Percentiles rank a stretch among this genome's conserved stretches.
Evolutionary conservation across 2,888 invertebrate genomes (phyloP).

Genomic region (Chymomyza amoena): DNA sequence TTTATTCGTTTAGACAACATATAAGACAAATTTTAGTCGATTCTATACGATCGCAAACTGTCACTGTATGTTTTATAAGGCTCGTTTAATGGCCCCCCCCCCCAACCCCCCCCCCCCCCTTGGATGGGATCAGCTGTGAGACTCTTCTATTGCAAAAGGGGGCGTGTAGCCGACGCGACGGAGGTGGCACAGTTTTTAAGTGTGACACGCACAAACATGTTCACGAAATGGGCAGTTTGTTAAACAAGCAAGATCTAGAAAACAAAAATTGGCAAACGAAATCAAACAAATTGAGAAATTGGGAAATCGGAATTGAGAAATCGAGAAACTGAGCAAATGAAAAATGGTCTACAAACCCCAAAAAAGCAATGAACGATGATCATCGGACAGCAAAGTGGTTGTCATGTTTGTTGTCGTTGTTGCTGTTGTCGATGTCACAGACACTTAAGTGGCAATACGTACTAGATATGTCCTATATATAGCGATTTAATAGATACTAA

Average conservation of each 20-base stretch:
- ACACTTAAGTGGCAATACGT: background rate
- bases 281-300: constrained; percentile 58
- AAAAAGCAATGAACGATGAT: background rate
- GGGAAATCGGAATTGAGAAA: background rate
- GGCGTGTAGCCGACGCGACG: too few species aligned
- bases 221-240: background rate
- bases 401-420: background rate
- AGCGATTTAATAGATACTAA: too few species aligned
- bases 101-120: too few species aligned
- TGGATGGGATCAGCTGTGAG: background rate
- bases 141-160: background rate
- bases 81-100: background rate
- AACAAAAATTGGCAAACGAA: constrained; percentile 31
- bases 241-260: background rate
- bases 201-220: background rate
- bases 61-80: background rate
- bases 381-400: background rate
- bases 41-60: background rate
- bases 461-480: too few species aligned
- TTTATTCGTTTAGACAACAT: background rate
- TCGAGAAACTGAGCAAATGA: background rate
- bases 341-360: background rate
- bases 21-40: background rate
- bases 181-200: background rate
- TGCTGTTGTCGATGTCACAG: background rate